These are phyloP conservation scores for Hydraecia micacea DNA, from an alignment of 2,888 invertebrate genomes.

Conservation along the genomic window DNA sequence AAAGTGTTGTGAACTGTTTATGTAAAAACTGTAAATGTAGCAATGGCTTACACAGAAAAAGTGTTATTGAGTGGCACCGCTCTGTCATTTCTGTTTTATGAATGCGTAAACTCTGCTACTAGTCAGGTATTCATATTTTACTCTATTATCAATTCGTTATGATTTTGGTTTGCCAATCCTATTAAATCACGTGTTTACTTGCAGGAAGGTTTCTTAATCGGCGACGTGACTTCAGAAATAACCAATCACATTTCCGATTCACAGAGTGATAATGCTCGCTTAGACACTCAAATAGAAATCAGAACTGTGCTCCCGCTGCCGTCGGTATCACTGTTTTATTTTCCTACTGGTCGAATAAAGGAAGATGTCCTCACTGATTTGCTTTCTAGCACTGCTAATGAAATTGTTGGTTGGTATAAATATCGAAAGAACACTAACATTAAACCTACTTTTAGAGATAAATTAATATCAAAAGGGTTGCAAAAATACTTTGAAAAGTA, in stretches of 20 bases:
- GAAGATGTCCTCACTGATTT: conserved; percentile 88
- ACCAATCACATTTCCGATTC: conserved; percentile 93
- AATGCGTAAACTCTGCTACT: conserved; percentile 91
- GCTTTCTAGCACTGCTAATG: conserved; percentile 87
- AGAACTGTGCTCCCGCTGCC: conserved; percentile 91
- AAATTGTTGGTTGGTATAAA: conserved; percentile 93
- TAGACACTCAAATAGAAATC: conserved; percentile 91
- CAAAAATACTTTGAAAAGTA: conserved; percentile 89
- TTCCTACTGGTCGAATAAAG: conserved; percentile 90
- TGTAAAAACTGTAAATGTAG: conserved; percentile 40
- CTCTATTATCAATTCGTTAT: background rate
- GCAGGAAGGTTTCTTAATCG: conserved; percentile 92
- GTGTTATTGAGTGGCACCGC: conserved; percentile 91
- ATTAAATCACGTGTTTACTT: conserved; percentile 59
- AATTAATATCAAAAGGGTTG: conserved; percentile 91
- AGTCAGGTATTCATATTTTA: conserved; percentile 87
- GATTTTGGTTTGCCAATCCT: background rate
- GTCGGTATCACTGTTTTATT: conserved; percentile 89
- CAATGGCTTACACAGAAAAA: conserved; percentile 87
- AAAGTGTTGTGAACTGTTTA: conserved; percentile 11
- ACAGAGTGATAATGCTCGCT: conserved; percentile 91
- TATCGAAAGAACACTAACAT: conserved; percentile 89
- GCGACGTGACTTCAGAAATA: conserved; percentile 91
- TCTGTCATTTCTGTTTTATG: conserved; percentile 92
- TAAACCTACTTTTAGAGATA: conserved; percentile 91